A percentile compares a stretch with the other conserved stretches of the same genome.
These are phyloP conservation scores for Melanotus villosus DNA, from an alignment of 2,888 invertebrate genomes.

Conservation along the genomic window DNA sequence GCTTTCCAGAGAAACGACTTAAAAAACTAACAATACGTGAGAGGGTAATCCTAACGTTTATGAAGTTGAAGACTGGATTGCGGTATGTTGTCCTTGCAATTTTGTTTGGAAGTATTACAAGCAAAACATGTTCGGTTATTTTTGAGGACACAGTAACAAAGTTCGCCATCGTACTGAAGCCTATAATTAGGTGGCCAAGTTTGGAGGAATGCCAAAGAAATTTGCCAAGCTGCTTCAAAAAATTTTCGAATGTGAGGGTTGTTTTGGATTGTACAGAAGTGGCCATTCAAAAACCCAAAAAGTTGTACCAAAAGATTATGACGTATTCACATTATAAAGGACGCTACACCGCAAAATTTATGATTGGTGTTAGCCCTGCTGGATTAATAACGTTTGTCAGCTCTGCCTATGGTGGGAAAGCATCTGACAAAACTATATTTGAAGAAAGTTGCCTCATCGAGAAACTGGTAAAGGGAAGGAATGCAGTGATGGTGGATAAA, in stretches of 20 bases:
- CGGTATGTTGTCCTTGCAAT: not conserved
- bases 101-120: not conserved
- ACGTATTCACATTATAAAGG: slow-evolving; percentile 55
- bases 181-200: not conserved
- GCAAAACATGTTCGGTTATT: not conserved
- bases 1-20: not conserved
- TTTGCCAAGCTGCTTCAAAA: slow-evolving; percentile 52
- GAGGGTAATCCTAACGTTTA: not conserved
- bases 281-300: slow-evolving; percentile 47
- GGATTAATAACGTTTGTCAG: slow-evolving; percentile 54
- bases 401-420: slow-evolving; percentile 50
- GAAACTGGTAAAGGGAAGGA: slow-evolving; percentile 33
- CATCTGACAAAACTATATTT: slow-evolving; percentile 51
- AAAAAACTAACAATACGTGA: not conserved
- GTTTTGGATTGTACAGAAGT: slow-evolving; percentile 55
- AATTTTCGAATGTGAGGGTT: slow-evolving; percentile 48
- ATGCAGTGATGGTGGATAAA: slow-evolving; percentile 51
- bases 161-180: slow-evolving; percentile 5
- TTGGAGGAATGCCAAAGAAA: slow-evolving; percentile 33
- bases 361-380: slow-evolving; percentile 53
- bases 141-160: not conserved
- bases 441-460: slow-evolving; percentile 39
- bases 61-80: not conserved
- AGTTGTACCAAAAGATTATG: slow-evolving; percentile 48
- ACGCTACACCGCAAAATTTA: slow-evolving; percentile 51